Evolutionary conservation across 2,888 invertebrate genomes (phyloP).

Genomic region (Toxonevra muliebris): DNA sequence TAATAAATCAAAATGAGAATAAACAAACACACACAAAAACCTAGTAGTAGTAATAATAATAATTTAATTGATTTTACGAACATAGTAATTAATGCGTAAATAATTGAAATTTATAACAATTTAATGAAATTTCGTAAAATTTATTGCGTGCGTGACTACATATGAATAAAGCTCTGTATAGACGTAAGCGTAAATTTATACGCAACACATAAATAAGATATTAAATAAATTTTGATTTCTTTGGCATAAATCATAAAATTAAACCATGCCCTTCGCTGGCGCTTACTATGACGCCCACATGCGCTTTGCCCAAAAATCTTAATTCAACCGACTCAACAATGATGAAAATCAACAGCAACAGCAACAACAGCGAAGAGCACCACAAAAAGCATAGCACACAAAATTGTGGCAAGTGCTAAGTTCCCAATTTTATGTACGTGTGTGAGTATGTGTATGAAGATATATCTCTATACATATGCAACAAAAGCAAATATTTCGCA

Average conservation of each 20-base stretch:
- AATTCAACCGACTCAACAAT: too few species aligned
- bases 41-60: too few species aligned
- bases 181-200: too few species aligned
- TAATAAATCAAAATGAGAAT: too few species aligned
- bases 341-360: background rate
- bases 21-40: too few species aligned
- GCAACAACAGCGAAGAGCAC: background rate
- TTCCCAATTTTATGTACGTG: background rate
- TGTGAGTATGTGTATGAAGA: background rate
- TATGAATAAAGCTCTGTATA: too few species aligned
- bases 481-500: constrained; percentile 26
- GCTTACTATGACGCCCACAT: background rate
- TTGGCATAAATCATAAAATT: constrained; percentile 20
- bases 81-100: constrained; percentile 21
- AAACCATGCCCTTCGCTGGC: background rate
- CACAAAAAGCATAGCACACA: background rate
- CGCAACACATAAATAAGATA: constrained; percentile 8
- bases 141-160: constrained; percentile 1
- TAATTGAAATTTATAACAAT: constrained; percentile 32
- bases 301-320: too few species aligned
- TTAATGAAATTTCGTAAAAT: constrained; percentile 18
- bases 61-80: constrained; percentile 25
- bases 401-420: background rate
- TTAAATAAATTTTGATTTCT: constrained; percentile 20
- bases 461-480: background rate